A percentile compares a stretch with the other conserved stretches of the same genome.
phyloP scores from a whole-genome alignment of 2,113 vertebrate genomes.

The Dipodomys merriami region DNA sequence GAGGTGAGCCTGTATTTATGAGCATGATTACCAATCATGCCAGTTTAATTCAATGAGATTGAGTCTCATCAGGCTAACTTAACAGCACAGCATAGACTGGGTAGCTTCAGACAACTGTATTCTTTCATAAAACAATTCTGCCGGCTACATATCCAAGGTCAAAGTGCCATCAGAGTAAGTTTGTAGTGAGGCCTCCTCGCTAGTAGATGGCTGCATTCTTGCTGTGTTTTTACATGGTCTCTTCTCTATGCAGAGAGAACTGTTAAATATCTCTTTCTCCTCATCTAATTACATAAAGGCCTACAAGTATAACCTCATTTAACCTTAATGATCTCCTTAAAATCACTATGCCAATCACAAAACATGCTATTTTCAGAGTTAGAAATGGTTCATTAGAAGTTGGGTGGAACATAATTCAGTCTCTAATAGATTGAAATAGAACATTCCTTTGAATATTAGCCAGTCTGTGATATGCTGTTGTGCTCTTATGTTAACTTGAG shows the following conservation, averaged over 20 bases:
- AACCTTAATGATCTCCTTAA: background rate
- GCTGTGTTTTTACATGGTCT: background rate
- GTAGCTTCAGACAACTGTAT: background rate
- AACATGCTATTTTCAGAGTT: background rate
- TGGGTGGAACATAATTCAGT: background rate
- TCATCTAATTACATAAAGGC: no score
- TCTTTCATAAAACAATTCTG: background rate
- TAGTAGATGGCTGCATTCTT: background rate
- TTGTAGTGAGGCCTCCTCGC: background rate
- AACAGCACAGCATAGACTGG: background rate
- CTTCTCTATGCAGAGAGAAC: fast-evolving
- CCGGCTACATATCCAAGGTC: background rate
- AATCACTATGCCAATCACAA: no score
- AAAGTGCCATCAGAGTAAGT: background rate
- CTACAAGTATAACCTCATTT: background rate
- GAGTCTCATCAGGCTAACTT: background rate
- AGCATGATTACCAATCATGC: background rate
- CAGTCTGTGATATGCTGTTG: no score
- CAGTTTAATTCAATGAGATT: background rate
- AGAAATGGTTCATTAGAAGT: background rate
- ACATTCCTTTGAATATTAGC: background rate
- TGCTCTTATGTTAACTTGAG: background rate
- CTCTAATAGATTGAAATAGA: background rate
- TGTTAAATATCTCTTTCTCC: background rate
- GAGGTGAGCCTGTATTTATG: no score